Evolutionary conservation across 2,797 vertebrate genomes (phyloP).

Genomic region (Takifugu ocellatus): DNA sequence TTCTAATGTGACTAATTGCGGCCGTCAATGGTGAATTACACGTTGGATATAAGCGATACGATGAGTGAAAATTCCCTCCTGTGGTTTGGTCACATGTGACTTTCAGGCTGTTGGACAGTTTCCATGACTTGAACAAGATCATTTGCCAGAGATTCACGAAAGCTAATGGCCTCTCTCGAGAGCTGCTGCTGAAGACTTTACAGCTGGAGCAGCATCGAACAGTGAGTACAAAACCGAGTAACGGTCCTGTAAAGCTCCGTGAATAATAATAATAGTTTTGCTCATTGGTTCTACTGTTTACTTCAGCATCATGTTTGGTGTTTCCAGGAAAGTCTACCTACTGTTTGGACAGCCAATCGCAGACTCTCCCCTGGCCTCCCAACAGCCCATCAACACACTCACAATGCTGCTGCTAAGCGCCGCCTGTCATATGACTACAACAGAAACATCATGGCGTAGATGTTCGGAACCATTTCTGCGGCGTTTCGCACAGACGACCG

Average conservation of each 20-base stretch:
- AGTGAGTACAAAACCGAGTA: neutral
- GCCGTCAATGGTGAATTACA: constrained; percentile 24
- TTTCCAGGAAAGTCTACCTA: constrained; percentile 57
- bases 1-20: neutral
- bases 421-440: constrained; percentile 74
- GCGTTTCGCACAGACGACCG: too few relatives aligned
- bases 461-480: neutral
- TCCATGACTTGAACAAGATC: constrained; percentile 78
- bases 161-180: constrained; percentile 59
- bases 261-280: too few relatives aligned
- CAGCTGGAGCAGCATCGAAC: constrained; percentile 39
- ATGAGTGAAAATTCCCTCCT: too few relatives aligned
- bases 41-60: neutral
- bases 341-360: constrained; percentile 43
- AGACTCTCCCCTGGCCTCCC: constrained; percentile 68
- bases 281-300: neutral
- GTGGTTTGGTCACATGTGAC: constrained; percentile 3
- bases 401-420: constrained; percentile 60
- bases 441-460: constrained; percentile 63
- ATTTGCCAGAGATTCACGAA: constrained; percentile 71
- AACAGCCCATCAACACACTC: constrained; percentile 64
- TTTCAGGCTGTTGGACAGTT: constrained; percentile 68
- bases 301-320: neutral
- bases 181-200: constrained; percentile 69
- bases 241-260: too few relatives aligned